A percentile compares a stretch with the other conserved stretches of the same genome.
phyloP scores from a whole-genome alignment of 2,113 vertebrate species.

The Pygoscelis antarcticus region DNA sequence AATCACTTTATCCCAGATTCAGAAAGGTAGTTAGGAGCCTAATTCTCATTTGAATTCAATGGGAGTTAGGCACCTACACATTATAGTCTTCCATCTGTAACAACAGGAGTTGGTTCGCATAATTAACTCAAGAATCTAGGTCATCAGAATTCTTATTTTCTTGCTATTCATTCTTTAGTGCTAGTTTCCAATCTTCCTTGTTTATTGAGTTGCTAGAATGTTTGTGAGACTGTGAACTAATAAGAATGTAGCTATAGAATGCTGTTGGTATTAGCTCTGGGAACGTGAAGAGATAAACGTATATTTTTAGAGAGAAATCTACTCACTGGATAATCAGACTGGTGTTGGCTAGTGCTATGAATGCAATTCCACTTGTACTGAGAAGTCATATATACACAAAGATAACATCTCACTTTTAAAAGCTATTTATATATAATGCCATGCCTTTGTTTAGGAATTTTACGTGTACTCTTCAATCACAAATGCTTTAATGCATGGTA shows the following conservation, averaged over 20 bases:
- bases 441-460: background rate
- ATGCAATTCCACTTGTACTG: background rate
- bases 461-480: fast-evolving
- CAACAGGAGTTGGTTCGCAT: background rate
- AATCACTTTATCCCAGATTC: constrained; percentile 2
- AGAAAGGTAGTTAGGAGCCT: background rate
- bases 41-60: constrained; percentile 47
- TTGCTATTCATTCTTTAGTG: background rate
- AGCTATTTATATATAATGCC: background rate
- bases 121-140: constrained; percentile 23
- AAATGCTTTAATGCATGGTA: background rate
- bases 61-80: background rate
- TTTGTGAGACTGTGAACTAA: constrained; percentile 4
- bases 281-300: background rate
- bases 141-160: background rate
- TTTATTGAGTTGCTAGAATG: background rate
- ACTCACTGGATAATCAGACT: background rate
- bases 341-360: background rate
- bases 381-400: background rate
- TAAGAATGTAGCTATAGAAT: background rate
- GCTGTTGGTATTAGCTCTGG: background rate
- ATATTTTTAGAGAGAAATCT: background rate
- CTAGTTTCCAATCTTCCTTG: background rate
- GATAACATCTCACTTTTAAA: background rate
- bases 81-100: constrained; percentile 3